Conservation (phyloP, 2,113 vertebrate genomes). For the Phrynocephalus versicolor region DNA sequence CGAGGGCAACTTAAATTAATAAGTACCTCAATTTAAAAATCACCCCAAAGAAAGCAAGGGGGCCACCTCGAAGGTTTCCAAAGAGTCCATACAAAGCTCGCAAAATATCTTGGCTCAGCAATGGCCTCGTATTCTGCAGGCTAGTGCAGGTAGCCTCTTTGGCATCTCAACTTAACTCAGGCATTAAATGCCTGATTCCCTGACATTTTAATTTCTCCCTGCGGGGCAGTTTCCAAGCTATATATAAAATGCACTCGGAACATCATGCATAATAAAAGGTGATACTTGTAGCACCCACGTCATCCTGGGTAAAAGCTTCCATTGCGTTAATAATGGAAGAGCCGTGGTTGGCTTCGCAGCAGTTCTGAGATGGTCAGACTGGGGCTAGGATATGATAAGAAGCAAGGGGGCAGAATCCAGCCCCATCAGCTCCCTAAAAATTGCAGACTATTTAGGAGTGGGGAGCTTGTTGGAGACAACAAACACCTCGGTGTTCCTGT, state of each 20-base stretch:
- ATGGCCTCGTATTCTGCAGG: not conserved
- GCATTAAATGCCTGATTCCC: constrained; percentile 18
- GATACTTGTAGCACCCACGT: not conserved
- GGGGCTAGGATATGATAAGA: too few species aligned
- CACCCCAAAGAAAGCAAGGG: not conserved
- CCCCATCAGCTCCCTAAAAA: not conserved
- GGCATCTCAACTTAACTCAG: constrained; percentile 13
- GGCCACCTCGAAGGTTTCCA: not conserved
- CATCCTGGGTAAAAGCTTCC: not conserved
- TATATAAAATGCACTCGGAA: constrained; percentile 6
- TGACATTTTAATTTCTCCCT: constrained; percentile 31
- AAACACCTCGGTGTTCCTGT: not conserved
- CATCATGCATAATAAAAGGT: constrained; percentile 7
- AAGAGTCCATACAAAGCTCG: not conserved
- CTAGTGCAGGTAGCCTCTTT: not conserved
- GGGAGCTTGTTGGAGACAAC: not conserved
- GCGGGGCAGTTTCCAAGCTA: constrained; percentile 5
- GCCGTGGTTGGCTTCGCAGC: not conserved
- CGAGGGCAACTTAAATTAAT: not conserved
- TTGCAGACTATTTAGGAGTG: too few species aligned
- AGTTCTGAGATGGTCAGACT: too few species aligned
- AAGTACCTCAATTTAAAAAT: not conserved
- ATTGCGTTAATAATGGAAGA: not conserved
- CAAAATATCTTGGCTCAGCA: not conserved
- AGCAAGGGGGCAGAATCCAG: not conserved